Conservation (phyloP, 2,113 vertebrate species). For the Tetrax tetrax region DNA sequence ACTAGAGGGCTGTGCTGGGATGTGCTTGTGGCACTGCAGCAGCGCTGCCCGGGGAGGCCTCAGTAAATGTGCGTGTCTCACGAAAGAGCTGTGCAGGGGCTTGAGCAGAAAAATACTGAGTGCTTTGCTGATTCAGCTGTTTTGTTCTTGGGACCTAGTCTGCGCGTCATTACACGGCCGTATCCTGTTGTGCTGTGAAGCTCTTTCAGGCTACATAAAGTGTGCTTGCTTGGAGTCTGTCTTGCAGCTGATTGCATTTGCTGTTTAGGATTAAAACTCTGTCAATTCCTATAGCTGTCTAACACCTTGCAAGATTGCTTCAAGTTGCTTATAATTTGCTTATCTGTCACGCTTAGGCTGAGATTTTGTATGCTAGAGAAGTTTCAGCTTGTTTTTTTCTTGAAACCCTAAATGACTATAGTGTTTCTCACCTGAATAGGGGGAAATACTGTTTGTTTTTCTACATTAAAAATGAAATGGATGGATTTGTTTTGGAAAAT, state of each 20-base stretch:
- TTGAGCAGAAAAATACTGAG: neutral
- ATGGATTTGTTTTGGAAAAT: neutral
- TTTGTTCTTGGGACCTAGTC: neutral
- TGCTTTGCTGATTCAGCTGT: neutral
- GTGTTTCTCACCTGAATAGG: neutral
- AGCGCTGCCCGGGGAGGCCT: neutral
- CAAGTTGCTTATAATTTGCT: neutral
- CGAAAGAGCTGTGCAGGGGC: no score
- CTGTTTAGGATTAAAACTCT: neutral
- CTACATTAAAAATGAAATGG: neutral
- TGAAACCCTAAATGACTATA: neutral
- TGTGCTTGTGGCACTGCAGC: neutral
- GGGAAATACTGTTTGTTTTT: neutral
- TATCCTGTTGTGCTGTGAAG: neutral
- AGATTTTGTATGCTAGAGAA: neutral
- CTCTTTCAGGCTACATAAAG: neutral
- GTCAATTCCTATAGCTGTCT: neutral
- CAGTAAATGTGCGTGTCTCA: fast-evolving
- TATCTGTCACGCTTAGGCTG: neutral
- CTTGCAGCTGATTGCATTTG: neutral
- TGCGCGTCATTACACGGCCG: fast-evolving
- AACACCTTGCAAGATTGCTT: neutral
- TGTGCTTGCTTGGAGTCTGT: neutral
- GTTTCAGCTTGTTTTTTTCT: neutral
- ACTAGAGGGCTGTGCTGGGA: no score